These are phyloP conservation scores for Zaprionus lachaisei DNA, from an alignment of 1,140 invertebrate genomes.

Conservation along the genomic window DNA sequence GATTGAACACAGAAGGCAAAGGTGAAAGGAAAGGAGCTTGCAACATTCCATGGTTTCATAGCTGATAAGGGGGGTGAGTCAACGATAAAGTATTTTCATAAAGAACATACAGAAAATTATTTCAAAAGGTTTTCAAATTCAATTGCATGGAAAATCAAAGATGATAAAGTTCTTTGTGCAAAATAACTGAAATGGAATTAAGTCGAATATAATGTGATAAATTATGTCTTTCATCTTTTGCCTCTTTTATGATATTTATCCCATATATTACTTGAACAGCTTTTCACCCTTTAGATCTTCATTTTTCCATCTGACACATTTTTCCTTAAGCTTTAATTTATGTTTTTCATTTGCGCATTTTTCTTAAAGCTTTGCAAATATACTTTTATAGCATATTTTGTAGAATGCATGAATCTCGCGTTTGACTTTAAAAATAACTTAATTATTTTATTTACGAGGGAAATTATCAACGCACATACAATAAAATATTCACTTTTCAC, in stretches of 20 bases:
- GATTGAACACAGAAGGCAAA: slow-evolving; percentile 5
- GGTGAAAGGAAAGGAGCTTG: slow-evolving; percentile 6
- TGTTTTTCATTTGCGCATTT: neutral
- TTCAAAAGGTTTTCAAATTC: neutral
- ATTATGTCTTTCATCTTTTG: neutral
- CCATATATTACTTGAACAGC: neutral
- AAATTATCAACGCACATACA: slow-evolving; percentile 19
- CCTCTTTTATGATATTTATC: neutral
- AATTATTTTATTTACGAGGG: slow-evolving; percentile 36
- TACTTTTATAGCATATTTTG: slow-evolving; percentile 1
- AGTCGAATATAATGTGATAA: neutral
- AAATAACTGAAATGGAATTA: neutral
- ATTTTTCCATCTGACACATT: neutral
- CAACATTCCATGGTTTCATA: slow-evolving; percentile 18
- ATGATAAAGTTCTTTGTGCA: slow-evolving; percentile 1
- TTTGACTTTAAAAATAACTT: slow-evolving; percentile 41
- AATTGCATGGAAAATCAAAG: neutral
- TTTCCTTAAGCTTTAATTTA: neutral
- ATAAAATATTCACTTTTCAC: slow-evolving; percentile 33
- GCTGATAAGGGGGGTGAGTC: slow-evolving; percentile 20
- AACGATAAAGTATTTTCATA: neutral
- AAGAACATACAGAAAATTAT: neutral
- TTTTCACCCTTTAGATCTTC: neutral
- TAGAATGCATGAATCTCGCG: slow-evolving; percentile 2
- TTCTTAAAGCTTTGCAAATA: neutral